phyloP scores from a whole-genome alignment of 2,113 vertebrate species.

The Rhegmatorhina hoffmannsi region DNA sequence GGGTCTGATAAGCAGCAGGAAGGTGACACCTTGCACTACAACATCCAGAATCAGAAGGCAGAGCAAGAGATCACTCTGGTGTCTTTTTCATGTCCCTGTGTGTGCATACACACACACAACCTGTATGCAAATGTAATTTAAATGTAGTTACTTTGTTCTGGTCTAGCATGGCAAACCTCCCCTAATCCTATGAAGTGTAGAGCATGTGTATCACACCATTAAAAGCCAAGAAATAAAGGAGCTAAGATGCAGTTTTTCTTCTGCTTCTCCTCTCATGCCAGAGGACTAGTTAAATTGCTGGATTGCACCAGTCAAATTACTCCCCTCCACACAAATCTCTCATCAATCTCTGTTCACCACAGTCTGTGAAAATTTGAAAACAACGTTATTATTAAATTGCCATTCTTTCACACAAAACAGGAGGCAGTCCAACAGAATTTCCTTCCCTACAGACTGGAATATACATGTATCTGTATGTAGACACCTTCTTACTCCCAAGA shows the following conservation, averaged over 20 bases:
- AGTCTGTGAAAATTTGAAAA: background rate
- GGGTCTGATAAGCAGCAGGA: background rate
- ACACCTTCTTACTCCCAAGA: background rate
- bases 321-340: background rate
- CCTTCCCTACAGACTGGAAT: background rate
- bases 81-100: background rate
- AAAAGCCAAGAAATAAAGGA: background rate
- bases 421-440: background rate
- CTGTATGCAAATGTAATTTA: background rate
- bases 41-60: background rate
- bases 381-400: background rate
- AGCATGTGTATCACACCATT: background rate
- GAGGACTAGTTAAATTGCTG: background rate
- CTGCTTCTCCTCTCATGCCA: background rate
- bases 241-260: background rate
- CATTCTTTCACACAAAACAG: background rate
- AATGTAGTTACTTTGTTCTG: conserved; percentile 22
- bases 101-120: background rate
- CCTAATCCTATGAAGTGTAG: background rate
- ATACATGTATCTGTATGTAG: background rate
- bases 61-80: background rate
- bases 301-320: background rate
- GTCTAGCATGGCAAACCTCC: background rate
- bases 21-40: background rate
- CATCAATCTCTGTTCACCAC: too few relatives aligned